Evolutionary conservation across 2,797 vertebrate species (phyloP).

Genomic region (Pangasius larnaudii): DNA sequence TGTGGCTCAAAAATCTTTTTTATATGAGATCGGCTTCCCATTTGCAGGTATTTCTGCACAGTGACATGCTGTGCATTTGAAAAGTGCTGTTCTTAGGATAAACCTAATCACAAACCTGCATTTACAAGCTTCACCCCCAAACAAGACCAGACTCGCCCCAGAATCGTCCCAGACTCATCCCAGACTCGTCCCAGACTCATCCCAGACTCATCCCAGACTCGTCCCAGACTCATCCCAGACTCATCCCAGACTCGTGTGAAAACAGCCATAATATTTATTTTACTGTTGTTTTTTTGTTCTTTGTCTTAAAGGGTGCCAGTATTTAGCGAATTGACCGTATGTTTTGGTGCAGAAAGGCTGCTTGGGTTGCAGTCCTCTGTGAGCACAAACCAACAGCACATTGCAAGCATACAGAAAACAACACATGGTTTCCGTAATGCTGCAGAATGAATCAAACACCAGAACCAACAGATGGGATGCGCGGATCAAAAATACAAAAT

Average conservation of each 20-base stretch:
- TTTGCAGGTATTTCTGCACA: neutral
- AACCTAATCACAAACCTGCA: neutral
- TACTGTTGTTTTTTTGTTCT: neutral
- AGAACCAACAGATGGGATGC: conserved; percentile 23
- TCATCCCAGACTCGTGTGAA: neutral
- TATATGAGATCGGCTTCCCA: neutral
- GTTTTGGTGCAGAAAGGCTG: neutral
- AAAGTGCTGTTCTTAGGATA: neutral
- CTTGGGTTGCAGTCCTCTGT: neutral
- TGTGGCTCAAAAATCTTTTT: neutral
- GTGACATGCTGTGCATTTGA: neutral
- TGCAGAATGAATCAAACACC: conserved; percentile 25
- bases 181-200: no score
- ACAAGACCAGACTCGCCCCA: neutral
- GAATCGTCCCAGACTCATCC: no score
- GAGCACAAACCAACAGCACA: neutral
- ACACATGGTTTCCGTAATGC: neutral
- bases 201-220: neutral
- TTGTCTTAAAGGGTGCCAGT: neutral
- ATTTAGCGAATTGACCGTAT: neutral
- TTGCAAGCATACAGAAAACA: neutral
- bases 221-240: neutral
- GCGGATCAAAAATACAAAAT: conserved; percentile 6
- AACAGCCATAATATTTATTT: neutral
- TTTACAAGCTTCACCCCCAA: neutral